Percentiles rank a stretch among this genome's conserved stretches.
Conservation (phyloP, 2,888 invertebrate genomes). For the Acrobasis repandana region DNA sequence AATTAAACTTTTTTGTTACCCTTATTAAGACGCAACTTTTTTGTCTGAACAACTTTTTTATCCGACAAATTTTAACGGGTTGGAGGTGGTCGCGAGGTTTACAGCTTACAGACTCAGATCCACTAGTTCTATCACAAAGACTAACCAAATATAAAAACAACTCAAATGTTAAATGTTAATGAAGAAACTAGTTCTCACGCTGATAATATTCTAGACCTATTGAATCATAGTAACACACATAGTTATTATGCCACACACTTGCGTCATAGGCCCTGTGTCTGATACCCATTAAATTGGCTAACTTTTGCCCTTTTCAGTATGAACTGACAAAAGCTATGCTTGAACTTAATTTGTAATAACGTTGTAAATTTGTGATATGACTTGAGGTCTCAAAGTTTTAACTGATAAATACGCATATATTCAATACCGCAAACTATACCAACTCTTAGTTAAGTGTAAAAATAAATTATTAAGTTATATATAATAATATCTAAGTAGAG, state of each 20-base stretch:
- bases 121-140: too few relatives aligned
- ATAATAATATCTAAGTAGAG: too few relatives aligned
- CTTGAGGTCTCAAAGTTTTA: not conserved
- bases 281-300: conserved; percentile 19
- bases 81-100: too few relatives aligned
- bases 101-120: too few relatives aligned
- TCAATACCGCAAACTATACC: too few relatives aligned
- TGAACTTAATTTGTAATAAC: conserved; percentile 5
- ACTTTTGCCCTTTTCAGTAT: conserved; percentile 17
- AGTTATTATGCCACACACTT: conserved; percentile 10
- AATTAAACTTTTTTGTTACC: too few relatives aligned
- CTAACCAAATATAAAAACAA: not conserved
- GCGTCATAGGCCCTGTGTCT: conserved; percentile 3
- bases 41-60: too few relatives aligned
- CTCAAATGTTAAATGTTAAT: not conserved
- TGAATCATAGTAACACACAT: conserved; percentile 7
- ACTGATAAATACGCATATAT: conserved; percentile 3
- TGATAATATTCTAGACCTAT: conserved; percentile 6
- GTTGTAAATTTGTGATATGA: conserved; percentile 1
- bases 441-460: too few relatives aligned
- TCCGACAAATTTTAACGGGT: too few relatives aligned
- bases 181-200: not conserved
- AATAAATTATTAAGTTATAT: too few relatives aligned
- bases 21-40: too few relatives aligned
- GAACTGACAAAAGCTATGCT: conserved; percentile 4